These are phyloP conservation scores for Tholera decimalis DNA, from an alignment of 2,888 invertebrate genomes.

Conservation along the genomic window DNA sequence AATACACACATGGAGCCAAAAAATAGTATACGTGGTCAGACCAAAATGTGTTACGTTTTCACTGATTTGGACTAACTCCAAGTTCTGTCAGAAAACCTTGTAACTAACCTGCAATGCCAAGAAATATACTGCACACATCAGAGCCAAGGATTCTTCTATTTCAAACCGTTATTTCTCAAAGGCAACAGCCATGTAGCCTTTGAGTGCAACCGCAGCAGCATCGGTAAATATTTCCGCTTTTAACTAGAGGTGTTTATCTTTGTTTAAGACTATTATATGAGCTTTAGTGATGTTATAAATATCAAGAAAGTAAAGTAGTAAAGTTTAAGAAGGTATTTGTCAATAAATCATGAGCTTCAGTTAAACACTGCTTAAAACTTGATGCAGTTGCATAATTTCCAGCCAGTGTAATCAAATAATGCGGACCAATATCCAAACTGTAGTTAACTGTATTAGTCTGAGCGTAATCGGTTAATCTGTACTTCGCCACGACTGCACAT, in stretches of 20 bases:
- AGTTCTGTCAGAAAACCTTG: slow-evolving; percentile 38
- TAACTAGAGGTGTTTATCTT: slow-evolving; percentile 29
- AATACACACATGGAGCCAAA: slow-evolving; percentile 5
- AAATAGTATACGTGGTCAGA: slow-evolving; percentile 17
- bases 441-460: slow-evolving; percentile 58
- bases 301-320: no score
- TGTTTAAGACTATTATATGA: not conserved
- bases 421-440: slow-evolving; percentile 54
- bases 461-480: slow-evolving; percentile 70
- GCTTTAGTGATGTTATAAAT: not conserved
- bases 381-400: slow-evolving; percentile 11
- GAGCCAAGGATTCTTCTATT: slow-evolving; percentile 31
- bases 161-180: slow-evolving; percentile 38
- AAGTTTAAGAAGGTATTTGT: slow-evolving; percentile 2
- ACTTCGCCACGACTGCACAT: slow-evolving; percentile 59
- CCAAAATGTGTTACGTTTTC: slow-evolving; percentile 31
- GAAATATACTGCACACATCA: slow-evolving; percentile 50
- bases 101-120: slow-evolving; percentile 49
- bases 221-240: slow-evolving; percentile 34
- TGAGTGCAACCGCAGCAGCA: slow-evolving; percentile 23
- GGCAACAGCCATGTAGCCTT: slow-evolving; percentile 21
- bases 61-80: slow-evolving; percentile 57
- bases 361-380: slow-evolving; percentile 1
- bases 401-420: slow-evolving; percentile 19
- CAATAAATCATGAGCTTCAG: not conserved